phyloP scores from a whole-genome alignment of 1,140 invertebrate species.

The Oscheius sp. region DNA sequence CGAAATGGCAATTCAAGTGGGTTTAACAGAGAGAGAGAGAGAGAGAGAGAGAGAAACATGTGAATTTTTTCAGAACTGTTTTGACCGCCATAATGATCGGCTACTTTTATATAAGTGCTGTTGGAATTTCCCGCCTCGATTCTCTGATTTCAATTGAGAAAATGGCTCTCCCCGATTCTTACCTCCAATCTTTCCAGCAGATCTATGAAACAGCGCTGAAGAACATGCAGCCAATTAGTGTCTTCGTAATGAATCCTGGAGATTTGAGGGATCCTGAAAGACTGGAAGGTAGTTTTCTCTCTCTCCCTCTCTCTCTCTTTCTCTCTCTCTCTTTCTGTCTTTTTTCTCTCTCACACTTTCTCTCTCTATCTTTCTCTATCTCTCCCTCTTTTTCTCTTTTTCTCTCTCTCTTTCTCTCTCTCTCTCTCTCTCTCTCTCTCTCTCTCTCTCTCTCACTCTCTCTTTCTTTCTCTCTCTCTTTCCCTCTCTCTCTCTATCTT shows the following conservation, averaged over 20 bases:
- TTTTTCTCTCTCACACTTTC: no score
- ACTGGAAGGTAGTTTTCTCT: conserved; percentile 45
- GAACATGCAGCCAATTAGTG: conserved; percentile 60
- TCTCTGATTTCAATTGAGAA: conserved; percentile 60
- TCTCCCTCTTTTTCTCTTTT: no score
- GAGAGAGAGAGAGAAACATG: no score
- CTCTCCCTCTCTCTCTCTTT: no score
- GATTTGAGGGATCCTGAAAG: conserved; percentile 54
- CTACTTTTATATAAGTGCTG: conserved; percentile 54
- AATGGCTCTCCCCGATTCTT: conserved; percentile 57
- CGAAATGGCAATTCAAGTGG: neutral
- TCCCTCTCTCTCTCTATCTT: no score
- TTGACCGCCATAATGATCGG: conserved; percentile 44
- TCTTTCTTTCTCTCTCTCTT: no score
- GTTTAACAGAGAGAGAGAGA: neutral
- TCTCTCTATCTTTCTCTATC: no score
- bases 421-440: no score
- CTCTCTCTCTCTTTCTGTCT: no score
- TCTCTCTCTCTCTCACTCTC: no score
- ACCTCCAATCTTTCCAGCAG: conserved; percentile 55
- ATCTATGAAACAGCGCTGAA: conserved; percentile 51
- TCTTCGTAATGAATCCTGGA: conserved; percentile 55
- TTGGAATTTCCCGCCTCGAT: conserved; percentile 48
- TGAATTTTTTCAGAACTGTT: conserved; percentile 38
- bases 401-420: no score